Evolutionary conservation across 2,797 vertebrate genomes (phyloP).

Genomic region (Loriculus beryllinus): DNA sequence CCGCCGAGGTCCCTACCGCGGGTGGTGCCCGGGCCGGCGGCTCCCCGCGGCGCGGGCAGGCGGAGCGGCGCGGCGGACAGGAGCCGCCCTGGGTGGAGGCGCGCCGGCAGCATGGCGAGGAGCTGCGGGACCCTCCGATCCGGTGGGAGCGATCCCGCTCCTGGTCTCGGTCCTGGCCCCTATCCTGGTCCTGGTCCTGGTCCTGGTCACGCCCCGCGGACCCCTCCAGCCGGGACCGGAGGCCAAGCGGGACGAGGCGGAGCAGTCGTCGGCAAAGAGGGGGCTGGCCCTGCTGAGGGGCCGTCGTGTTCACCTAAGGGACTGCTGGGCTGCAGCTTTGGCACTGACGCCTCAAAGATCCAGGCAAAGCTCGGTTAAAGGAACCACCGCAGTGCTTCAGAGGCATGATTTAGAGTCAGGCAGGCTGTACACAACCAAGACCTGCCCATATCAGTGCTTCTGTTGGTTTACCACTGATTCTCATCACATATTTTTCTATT

Average conservation of each 20-base stretch:
- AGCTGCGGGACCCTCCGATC: not conserved
- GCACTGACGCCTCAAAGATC: fast-evolving
- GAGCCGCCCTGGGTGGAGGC: not conserved
- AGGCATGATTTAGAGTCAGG: fast-evolving
- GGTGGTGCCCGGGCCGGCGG: not conserved
- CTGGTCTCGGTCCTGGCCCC: not conserved
- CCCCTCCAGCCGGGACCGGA: not conserved
- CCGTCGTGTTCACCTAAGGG: fast-evolving
- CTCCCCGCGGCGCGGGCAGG: not conserved
- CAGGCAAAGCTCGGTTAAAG: not conserved
- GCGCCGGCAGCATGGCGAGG: conserved; percentile 8
- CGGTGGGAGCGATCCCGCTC: not conserved
- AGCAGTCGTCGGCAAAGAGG: fast-evolving
- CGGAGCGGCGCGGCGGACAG: not conserved
- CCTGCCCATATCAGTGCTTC: fast-evolving
- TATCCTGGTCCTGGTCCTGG: not conserved
- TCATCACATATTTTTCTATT: not conserved
- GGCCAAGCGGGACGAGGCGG: not conserved
- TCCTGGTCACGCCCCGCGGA: not conserved
- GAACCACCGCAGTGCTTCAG: not conserved
- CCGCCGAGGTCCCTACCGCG: too few relatives aligned
- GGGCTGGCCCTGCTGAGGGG: fast-evolving
- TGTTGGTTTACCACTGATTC: not conserved
- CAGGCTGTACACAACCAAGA: not conserved
- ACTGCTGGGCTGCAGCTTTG: fast-evolving